These are phyloP conservation scores for Gallinago solitaria DNA, from an alignment of 2,797 vertebrate species.

Conservation along the genomic window DNA sequence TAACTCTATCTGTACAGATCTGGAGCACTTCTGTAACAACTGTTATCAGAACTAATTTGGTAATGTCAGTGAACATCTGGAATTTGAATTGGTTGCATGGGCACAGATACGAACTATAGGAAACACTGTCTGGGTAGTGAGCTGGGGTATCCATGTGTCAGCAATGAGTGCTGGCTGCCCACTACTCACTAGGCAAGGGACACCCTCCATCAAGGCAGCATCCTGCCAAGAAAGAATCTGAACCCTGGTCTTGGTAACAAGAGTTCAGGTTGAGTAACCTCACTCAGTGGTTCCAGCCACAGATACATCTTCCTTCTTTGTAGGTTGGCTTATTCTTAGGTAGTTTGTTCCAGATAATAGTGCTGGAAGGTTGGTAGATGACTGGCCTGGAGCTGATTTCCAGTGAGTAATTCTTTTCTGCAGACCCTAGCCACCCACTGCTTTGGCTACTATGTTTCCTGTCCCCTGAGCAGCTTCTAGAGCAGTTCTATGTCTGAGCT, in stretches of 20 bases:
- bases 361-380: background rate
- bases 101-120: background rate
- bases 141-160: accelerated
- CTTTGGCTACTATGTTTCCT: background rate
- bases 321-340: background rate
- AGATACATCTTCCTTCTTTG: background rate
- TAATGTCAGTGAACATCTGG: background rate
- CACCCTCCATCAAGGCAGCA: background rate
- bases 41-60: background rate
- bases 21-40: background rate
- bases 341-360: background rate
- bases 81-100: background rate
- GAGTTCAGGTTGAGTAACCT: background rate
- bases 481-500: background rate
- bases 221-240: background rate
- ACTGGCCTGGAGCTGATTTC: background rate
- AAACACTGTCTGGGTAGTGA: background rate
- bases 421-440: background rate
- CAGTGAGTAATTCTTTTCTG: background rate
- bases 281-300: accelerated
- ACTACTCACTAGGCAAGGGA: background rate
- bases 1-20: background rate
- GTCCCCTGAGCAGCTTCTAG: background rate
- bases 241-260: background rate
- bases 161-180: background rate